Evolutionary conservation across 2,113 vertebrate species (phyloP), one percentile per base, ranked within the genome.

Genomic region (Acanthisitta chloris): DNA sequence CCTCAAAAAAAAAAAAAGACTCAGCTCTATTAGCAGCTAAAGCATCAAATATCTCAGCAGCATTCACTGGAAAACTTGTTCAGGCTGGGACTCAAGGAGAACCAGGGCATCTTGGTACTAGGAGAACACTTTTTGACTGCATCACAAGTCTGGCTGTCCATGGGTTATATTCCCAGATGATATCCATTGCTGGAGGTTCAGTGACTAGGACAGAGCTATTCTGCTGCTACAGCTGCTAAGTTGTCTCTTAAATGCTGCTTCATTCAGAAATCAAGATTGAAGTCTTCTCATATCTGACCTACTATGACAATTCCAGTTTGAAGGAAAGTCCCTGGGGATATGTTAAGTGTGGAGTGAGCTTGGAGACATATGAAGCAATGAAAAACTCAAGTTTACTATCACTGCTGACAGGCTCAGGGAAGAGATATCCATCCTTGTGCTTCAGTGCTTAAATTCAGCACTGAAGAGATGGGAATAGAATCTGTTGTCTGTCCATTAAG

Each of bases 261-360:
- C 72, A 58, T 92, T 94, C 80, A 86, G 76, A 94, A 92, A 94
- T 81, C 61, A 81, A 33, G 28, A 36, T n/a, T 83, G 46, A 92
- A 43, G 36, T 34, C 72, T 78, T 78, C 51, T 54, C 61, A 48
- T 67, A 51, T 25, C 62, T 88, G 61, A 88, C 51, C 73, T 81
- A 18, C 72, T 59, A 9, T 55, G 83, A 92, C 64, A 91, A 55
- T 55, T 89, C 15, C 55, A 67, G 24, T 45, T 55, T 86, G 69
- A 70, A 70, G 33, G 25, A 6, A 86, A 55, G 10, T 43, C 81
- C 81, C 65, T 62, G 70, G 38, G 42, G 84, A 15, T 57, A 29
- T 71, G 48, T 84, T 46, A 79, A 78, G 24, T 3, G 9, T 6
- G 24, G 42, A 73, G 6, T 29, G 17, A 8, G 13, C n/a, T 79